Conservation (phyloP, 2,888 invertebrate genomes). For the Autographa gamma region DNA sequence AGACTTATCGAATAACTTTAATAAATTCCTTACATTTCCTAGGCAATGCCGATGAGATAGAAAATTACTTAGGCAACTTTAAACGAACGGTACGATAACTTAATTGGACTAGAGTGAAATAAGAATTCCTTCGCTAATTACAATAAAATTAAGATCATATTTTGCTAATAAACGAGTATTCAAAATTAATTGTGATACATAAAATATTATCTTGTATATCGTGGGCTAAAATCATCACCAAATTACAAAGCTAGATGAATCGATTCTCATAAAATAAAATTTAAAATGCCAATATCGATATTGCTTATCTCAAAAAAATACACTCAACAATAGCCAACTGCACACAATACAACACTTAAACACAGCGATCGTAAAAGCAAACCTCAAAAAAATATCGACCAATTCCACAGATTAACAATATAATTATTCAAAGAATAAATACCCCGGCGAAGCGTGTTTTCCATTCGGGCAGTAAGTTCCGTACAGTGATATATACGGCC, state of each 20-base stretch:
- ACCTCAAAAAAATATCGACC: slow-evolving; percentile 18
- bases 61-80: neutral
- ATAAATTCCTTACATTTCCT: neutral
- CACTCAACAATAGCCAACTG: neutral
- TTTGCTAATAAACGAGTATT: neutral
- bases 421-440: slow-evolving; percentile 38
- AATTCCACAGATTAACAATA: slow-evolving; percentile 17
- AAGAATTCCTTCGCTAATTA: neutral
- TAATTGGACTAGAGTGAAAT: neutral
- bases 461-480: slow-evolving; percentile 55
- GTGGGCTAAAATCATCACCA: too few species aligned
- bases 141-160: neutral
- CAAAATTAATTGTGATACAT: too few species aligned
- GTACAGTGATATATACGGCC: slow-evolving; percentile 69
- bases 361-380: neutral
- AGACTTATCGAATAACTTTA: neutral
- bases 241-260: too few species aligned
- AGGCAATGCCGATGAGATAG: neutral
- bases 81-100: neutral
- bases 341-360: neutral
- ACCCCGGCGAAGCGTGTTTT: slow-evolving; percentile 45
- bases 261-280: too few species aligned
- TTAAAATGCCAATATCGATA: too few species aligned
- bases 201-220: too few species aligned
- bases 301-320: neutral